Evolutionary conservation across 2,888 invertebrate genomes (phyloP).

Genomic region (Adelphocoris suturalis): DNA sequence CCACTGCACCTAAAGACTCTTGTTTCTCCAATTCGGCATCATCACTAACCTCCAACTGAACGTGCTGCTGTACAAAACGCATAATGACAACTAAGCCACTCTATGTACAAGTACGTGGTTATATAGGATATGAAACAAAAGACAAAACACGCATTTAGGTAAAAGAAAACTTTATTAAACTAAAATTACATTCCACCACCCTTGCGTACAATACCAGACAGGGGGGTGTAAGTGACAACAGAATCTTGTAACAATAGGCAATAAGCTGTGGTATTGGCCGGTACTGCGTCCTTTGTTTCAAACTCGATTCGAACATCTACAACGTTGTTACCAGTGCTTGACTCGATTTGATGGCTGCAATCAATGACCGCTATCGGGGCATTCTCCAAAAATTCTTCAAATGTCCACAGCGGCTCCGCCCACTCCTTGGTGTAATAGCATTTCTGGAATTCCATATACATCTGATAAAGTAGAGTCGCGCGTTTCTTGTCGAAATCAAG

Average conservation of each 20-base stretch:
- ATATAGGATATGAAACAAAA: not conserved
- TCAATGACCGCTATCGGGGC: too few species aligned
- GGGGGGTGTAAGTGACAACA: slow-evolving; percentile 39
- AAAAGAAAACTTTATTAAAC: not conserved
- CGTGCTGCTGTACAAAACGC: slow-evolving; percentile 34
- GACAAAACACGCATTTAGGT: not conserved
- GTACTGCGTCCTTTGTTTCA: too few species aligned
- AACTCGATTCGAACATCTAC: too few species aligned
- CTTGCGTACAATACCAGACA: slow-evolving; percentile 1
- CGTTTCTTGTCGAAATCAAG: too few species aligned
- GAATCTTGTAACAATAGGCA: slow-evolving; percentile 76
- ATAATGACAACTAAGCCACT: slow-evolving; percentile 3
- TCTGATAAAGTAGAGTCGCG: too few species aligned
- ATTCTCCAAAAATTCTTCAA: too few species aligned
- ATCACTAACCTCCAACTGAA: slow-evolving; percentile 19
- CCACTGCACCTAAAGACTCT: too few species aligned
- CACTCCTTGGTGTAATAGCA: too few species aligned
- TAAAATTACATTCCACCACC: not conserved
- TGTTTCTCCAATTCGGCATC: not conserved
- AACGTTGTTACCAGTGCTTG: too few species aligned
- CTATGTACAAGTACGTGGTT: not conserved
- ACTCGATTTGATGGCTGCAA: too few species aligned
- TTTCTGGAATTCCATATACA: too few species aligned
- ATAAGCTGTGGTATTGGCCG: slow-evolving; percentile 76
- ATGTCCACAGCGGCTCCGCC: too few species aligned